phyloP scores from a whole-genome alignment of 2,888 invertebrate genomes.

The Arrhopalites spinosus region DNA sequence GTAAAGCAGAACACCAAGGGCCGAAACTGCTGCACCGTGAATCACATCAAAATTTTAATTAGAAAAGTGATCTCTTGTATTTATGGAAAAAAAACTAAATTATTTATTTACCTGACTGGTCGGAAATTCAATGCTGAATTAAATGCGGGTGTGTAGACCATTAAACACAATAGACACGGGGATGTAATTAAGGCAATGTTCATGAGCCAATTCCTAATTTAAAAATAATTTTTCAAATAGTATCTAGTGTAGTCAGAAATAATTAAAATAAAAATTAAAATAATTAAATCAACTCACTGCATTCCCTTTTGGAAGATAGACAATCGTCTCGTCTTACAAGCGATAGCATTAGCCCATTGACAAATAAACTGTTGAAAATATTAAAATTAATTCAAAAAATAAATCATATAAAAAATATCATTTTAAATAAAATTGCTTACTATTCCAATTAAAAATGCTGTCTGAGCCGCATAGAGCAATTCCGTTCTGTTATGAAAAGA shows the following conservation, averaged over 20 bases:
- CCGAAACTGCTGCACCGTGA: constrained; percentile 10
- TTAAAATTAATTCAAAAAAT: too few species aligned
- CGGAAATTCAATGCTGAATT: constrained; percentile 38
- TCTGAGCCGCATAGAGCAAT: constrained; percentile 65
- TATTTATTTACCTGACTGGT: constrained; percentile 43
- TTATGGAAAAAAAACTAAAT: too few species aligned
- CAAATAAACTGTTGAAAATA: too few species aligned
- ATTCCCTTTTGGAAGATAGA: constrained; percentile 41
- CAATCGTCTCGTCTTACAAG: constrained; percentile 43
- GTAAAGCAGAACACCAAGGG: constrained; percentile 27
- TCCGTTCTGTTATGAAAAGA: constrained; percentile 43
- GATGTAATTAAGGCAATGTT: constrained; percentile 40
- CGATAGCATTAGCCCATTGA: constrained; percentile 49
- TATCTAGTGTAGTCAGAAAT: neutral
- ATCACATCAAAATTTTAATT: neutral
- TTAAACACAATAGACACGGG: constrained; percentile 35
- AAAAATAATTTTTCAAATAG: too few species aligned
- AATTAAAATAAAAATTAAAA: neutral
- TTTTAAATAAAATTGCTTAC: too few species aligned
- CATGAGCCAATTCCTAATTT: constrained; percentile 45
- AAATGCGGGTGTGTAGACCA: constrained; percentile 46
- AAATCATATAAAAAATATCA: too few species aligned
- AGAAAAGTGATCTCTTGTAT: too few species aligned
- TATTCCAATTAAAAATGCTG: constrained; percentile 48
- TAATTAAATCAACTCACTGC: constrained; percentile 38